Conservation (phyloP, 2,888 invertebrate genomes). For the Eupithecia abbreviata region DNA sequence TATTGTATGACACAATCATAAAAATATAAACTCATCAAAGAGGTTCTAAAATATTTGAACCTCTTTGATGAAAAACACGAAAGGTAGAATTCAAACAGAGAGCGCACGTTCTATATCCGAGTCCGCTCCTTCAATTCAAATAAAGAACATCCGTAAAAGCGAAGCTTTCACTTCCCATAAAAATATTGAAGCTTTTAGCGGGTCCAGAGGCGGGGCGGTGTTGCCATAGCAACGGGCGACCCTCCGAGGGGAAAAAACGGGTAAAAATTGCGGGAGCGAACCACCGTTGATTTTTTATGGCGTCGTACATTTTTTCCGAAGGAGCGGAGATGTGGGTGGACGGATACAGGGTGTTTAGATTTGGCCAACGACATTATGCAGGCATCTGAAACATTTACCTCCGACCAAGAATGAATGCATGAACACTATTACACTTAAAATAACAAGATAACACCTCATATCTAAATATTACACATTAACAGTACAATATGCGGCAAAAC, state of each 20-base stretch:
- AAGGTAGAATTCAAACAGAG: background rate
- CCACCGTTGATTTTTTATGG: constrained; percentile 83
- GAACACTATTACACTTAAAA: too few species aligned
- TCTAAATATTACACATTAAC: too few species aligned
- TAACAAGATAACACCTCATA: too few species aligned
- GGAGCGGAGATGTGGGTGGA: constrained; percentile 60
- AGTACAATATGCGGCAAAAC: too few species aligned
- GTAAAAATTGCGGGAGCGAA: constrained; percentile 81
- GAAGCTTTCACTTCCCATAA: constrained; percentile 65
- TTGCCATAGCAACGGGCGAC: constrained; percentile 76
- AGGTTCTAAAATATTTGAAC: background rate
- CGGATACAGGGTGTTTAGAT: constrained; percentile 57
- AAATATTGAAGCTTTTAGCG: constrained; percentile 77
- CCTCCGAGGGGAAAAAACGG: constrained; percentile 83
- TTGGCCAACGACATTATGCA: background rate
- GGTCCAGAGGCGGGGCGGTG: constrained; percentile 60
- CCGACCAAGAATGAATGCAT: too few species aligned
- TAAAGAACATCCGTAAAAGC: constrained; percentile 45
- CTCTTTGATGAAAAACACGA: background rate
- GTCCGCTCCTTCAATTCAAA: constrained; percentile 13
- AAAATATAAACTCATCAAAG: background rate
- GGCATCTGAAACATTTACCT: too few species aligned
- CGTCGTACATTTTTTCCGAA: constrained; percentile 81
- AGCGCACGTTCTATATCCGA: background rate
- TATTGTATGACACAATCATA: too few species aligned